Conservation (phyloP, 2,797 vertebrate genomes). For the Menidia menidia region DNA sequence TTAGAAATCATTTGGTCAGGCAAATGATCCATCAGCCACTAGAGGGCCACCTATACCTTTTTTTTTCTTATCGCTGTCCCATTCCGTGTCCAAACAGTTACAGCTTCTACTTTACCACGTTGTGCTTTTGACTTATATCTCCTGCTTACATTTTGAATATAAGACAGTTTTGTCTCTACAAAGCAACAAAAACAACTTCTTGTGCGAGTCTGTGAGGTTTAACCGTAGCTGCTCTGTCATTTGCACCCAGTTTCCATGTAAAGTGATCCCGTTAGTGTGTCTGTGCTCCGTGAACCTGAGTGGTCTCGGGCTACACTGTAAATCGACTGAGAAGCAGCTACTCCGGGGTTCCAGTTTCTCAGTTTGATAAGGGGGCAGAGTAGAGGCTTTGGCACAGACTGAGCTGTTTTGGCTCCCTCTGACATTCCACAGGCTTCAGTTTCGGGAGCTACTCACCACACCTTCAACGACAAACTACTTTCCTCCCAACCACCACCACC, state of each 20-base stretch:
- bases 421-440: slow-evolving; percentile 75
- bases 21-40: slow-evolving; percentile 48
- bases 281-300: slow-evolving; percentile 44
- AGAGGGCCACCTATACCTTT: slow-evolving; percentile 58
- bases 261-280: slow-evolving; percentile 59
- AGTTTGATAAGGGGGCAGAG: slow-evolving; percentile 74
- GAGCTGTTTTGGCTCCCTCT: slow-evolving; percentile 58
- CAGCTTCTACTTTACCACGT: slow-evolving; percentile 31
- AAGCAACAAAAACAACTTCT: slow-evolving; percentile 36
- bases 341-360: slow-evolving; percentile 69
- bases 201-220: slow-evolving; percentile 20
- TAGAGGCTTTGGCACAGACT: slow-evolving; percentile 62
- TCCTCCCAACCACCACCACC: too few species aligned
- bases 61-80: slow-evolving; percentile 37
- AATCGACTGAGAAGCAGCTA: slow-evolving; percentile 61
- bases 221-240: slow-evolving; percentile 45
- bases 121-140: slow-evolving; percentile 48
- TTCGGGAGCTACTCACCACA: slow-evolving; percentile 48
- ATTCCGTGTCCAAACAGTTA: slow-evolving; percentile 33
- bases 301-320: slow-evolving; percentile 68
- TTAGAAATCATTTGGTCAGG: neutral
- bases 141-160: slow-evolving; percentile 18
- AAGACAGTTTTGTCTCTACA: slow-evolving; percentile 42
- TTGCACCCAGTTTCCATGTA: slow-evolving; percentile 64
- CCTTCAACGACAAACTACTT: slow-evolving; percentile 49